Base-by-base conservation (phyloP, 2,113 vertebrate species). In the Lycaon pictus region DNA sequence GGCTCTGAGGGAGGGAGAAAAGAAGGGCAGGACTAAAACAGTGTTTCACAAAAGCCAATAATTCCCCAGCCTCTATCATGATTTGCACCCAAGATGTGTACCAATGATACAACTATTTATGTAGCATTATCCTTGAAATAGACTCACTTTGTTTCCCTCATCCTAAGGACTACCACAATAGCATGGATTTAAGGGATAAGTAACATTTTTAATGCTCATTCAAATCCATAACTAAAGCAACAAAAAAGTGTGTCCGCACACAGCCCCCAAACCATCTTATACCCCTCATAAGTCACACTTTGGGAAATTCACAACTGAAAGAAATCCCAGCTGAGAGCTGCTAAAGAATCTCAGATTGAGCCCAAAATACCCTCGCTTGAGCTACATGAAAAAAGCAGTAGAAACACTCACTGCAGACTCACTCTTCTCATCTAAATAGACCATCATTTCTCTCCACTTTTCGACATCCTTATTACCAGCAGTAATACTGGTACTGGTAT, bases 191-290 rank as follows among this genome's bases (percentile, higher is more conserved):
- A 87, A 92, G 69, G 32, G 13, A 60, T 83, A 48, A 87, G 65
- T 69, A 63, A 67, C 20, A 84, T 81, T 63, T 77, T 72, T 12
- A 85, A 22, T 60, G 80, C 6, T 90, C 19, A 86, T 92, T 90
- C 90, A 95, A 93, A 92, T 71, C n/a, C 15, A n/a, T 80, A 96
- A 72, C 51, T 87, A 23, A 90, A 35, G 1, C 7, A 76, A 90
- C 82, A 55, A 62, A 83, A 89, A 67, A 60, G 23, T 2, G 27
- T 89, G 65, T 82, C 32, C n/a, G n/a, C 56, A 77, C 3, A 60
- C 32, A 93, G 62, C 25, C 23, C 25, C 89, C 56, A 85, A 94
- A 71, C 37, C 74, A 58, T 93, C 22, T 55, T 19, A 77, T 20
- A 22, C 35, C 4, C 55, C 37, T 88, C 51, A 15, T 58, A 51